Percentiles rank a stretch among this genome's conserved stretches.
phyloP scores from a whole-genome alignment of 2,888 invertebrate species.

The Argyresthia albistria region DNA sequence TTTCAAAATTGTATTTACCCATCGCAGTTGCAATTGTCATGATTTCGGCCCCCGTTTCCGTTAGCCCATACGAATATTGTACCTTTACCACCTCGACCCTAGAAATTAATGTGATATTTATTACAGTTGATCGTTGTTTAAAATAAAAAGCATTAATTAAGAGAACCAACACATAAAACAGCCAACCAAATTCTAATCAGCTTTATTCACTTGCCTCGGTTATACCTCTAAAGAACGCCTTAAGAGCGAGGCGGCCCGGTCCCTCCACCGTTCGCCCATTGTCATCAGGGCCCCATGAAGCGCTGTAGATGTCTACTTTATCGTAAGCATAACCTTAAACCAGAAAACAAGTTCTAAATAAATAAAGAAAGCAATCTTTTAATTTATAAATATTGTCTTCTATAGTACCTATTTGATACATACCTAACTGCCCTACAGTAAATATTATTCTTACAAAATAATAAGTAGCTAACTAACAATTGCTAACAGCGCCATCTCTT shows the following conservation, averaged over 20 bases:
- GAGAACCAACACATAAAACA: too few relatives aligned
- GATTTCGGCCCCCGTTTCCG: slow-evolving; percentile 88
- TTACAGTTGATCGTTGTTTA: too few relatives aligned
- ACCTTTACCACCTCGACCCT: slow-evolving; percentile 87
- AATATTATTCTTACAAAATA: too few relatives aligned
- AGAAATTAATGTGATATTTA: slow-evolving; percentile 11
- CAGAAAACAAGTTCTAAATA: background rate
- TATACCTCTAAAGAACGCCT: slow-evolving; percentile 84
- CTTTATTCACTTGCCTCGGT: slow-evolving; percentile 63
- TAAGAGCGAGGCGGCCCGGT: slow-evolving; percentile 83
- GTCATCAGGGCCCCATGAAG: slow-evolving; percentile 95
- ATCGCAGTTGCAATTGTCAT: slow-evolving; percentile 94
- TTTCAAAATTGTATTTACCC: slow-evolving; percentile 76
- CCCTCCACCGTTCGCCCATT: slow-evolving; percentile 92
- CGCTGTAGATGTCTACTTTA: slow-evolving; percentile 91
- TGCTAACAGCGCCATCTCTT: background rate
- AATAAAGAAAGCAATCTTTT: background rate
- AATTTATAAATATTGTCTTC: too few relatives aligned
- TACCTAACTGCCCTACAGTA: too few relatives aligned
- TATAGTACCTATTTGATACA: too few relatives aligned
- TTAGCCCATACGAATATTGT: slow-evolving; percentile 94
- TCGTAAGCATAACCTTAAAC: slow-evolving; percentile 74
- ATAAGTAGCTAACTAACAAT: background rate
- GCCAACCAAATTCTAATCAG: too few relatives aligned
- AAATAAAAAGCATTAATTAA: too few relatives aligned